Conservation (phyloP, 2,113 vertebrate genomes). For the Nannobrachium achirus region DNA sequence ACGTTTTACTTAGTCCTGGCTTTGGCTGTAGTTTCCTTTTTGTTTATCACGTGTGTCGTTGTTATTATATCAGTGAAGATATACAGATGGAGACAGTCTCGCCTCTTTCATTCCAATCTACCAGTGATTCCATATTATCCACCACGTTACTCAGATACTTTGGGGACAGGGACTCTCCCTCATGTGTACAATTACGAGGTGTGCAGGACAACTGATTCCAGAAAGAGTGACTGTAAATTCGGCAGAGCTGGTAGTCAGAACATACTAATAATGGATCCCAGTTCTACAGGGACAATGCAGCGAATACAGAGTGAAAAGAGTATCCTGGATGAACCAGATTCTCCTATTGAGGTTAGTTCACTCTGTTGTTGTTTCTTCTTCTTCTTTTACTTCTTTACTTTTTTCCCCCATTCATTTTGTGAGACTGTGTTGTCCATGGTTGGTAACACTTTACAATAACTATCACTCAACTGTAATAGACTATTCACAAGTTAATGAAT, state of each 20-base stretch:
- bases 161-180: slow-evolving; percentile 52
- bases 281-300: slow-evolving; percentile 21
- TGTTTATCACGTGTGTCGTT: too few relatives aligned
- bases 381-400: too few relatives aligned
- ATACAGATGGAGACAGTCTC: slow-evolving; percentile 52
- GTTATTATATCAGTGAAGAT: too few relatives aligned
- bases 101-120: slow-evolving; percentile 50
- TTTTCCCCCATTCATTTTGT: too few relatives aligned
- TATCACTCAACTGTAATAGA: too few relatives aligned
- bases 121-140: slow-evolving; percentile 58
- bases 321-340: slow-evolving; percentile 47
- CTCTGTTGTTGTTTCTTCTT: too few relatives aligned
- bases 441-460: too few relatives aligned
- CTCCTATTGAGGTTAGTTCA: slow-evolving; percentile 24
- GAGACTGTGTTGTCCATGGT: too few relatives aligned
- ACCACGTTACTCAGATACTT: slow-evolving; percentile 55
- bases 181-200: slow-evolving; percentile 58
- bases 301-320: slow-evolving; percentile 40
- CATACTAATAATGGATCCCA: slow-evolving; percentile 39
- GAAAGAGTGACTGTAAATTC: slow-evolving; percentile 53
- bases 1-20: too few relatives aligned
- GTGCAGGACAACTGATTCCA: slow-evolving; percentile 55
- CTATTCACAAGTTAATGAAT: too few relatives aligned
- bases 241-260: slow-evolving; percentile 39
- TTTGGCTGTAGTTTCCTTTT: too few relatives aligned